These are phyloP conservation scores for Adelphocoris suturalis DNA, from an alignment of 2,888 invertebrate genomes.

Conservation along the genomic window DNA sequence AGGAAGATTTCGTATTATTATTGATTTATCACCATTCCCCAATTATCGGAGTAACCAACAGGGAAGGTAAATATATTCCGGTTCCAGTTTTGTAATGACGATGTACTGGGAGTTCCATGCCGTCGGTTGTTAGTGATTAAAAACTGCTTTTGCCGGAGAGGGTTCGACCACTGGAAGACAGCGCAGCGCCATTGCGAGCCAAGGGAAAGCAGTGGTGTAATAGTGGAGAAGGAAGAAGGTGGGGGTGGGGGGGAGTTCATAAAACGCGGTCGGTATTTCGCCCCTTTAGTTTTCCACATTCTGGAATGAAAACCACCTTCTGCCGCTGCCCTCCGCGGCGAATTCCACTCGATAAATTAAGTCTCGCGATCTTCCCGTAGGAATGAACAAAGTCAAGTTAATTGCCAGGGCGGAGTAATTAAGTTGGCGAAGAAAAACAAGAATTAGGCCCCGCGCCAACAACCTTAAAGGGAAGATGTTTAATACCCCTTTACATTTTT, in stretches of 20 bases:
- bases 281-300: conserved; percentile 23
- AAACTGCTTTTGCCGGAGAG: neutral
- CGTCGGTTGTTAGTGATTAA: neutral
- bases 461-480: conserved; percentile 8
- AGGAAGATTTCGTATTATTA: too few relatives aligned
- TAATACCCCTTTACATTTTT: conserved; percentile 19
- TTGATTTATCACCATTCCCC: too few relatives aligned
- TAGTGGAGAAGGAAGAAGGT: too few relatives aligned
- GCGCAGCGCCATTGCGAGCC: neutral
- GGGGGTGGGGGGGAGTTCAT: neutral
- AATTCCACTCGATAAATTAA: conserved; percentile 54
- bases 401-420: conserved; percentile 38
- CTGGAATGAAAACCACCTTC: conserved; percentile 43
- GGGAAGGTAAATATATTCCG: too few relatives aligned
- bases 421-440: conserved; percentile 39
- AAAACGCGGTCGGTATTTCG: conserved; percentile 14
- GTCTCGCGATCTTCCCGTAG: conserved; percentile 39
- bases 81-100: neutral
- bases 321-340: neutral
- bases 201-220: too few relatives aligned
- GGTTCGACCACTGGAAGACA: neutral
- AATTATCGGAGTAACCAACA: too few relatives aligned
- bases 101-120: neutral
- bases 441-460: conserved; percentile 38
- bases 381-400: conserved; percentile 49